Conservation (phyloP, 2,888 invertebrate species). For the Sceliomorpha sp. region DNA sequence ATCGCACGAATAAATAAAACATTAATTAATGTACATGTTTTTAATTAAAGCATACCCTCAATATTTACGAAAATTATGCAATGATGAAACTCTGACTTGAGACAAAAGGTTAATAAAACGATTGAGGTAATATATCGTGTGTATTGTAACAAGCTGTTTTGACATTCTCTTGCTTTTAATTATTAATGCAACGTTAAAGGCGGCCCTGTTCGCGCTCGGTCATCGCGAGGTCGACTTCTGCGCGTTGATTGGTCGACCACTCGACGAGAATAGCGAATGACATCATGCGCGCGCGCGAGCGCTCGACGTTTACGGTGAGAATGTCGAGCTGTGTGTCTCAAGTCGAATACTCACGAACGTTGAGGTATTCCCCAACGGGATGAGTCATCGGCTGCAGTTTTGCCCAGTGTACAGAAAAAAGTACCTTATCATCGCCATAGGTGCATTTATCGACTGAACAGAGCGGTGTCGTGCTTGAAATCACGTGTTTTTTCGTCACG, state of each 20-base stretch:
- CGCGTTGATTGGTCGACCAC: neutral
- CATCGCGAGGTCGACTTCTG: slow-evolving; percentile 2
- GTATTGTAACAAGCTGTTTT: too few species aligned
- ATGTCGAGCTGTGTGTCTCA: neutral
- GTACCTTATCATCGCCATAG: slow-evolving; percentile 48
- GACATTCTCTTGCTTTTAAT: too few species aligned
- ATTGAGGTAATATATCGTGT: too few species aligned
- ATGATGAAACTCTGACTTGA: too few species aligned
- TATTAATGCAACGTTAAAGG: neutral
- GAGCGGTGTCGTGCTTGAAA: neutral
- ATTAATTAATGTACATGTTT: too few species aligned
- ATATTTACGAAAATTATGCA: too few species aligned
- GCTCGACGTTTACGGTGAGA: neutral
- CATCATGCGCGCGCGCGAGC: slow-evolving; percentile 4
- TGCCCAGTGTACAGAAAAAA: slow-evolving; percentile 67
- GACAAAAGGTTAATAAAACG: too few species aligned
- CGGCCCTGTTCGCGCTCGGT: slow-evolving; percentile 4
- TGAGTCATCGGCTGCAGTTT: slow-evolving; percentile 77
- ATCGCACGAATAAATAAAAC: too few species aligned
- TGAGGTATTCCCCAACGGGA: slow-evolving; percentile 77
- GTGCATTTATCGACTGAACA: slow-evolving; percentile 31
- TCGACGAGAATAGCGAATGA: slow-evolving; percentile 7
- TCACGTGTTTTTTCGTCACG: too few species aligned
- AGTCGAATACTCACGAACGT: neutral
- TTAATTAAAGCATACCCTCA: too few species aligned